phyloP scores from a whole-genome alignment of 2,797 vertebrate genomes.

The Cottoperca gobio region DNA sequence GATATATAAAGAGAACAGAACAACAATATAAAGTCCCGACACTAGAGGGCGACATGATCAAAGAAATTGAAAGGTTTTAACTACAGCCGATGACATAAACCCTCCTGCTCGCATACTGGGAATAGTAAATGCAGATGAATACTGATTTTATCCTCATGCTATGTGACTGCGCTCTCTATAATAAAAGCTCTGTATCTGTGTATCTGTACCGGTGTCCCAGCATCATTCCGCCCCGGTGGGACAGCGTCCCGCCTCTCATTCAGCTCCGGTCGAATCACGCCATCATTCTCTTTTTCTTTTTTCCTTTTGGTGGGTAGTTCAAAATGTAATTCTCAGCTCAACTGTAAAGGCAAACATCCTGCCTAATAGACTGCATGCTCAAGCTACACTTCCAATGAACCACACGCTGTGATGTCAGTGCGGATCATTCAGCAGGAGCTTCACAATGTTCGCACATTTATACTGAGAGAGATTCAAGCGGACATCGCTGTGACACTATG shows the following conservation, averaged over 20 bases:
- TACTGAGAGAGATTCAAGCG: background rate
- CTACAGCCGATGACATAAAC: background rate
- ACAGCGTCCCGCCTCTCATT: slow-evolving; percentile 39
- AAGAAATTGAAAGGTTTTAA: background rate
- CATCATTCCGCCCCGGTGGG: slow-evolving; percentile 6
- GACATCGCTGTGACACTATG: slow-evolving; percentile 12
- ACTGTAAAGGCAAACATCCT: background rate
- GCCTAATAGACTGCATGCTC: background rate
- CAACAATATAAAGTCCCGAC: too few relatives aligned
- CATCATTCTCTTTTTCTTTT: slow-evolving; percentile 23
- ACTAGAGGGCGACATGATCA: slow-evolving; percentile 42
- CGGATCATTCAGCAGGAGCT: background rate
- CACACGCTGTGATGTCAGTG: background rate
- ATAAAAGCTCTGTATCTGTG: too few relatives aligned
- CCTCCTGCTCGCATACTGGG: background rate
- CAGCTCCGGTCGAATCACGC: slow-evolving; percentile 56
- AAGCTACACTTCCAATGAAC: background rate
- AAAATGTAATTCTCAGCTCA: slow-evolving; percentile 22
- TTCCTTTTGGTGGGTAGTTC: slow-evolving; percentile 38
- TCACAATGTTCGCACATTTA: background rate
- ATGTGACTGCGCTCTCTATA: too few relatives aligned
- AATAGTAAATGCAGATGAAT: too few relatives aligned
- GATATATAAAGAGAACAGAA: too few relatives aligned
- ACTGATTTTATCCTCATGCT: too few relatives aligned
- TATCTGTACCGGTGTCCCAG: too few relatives aligned